A percentile compares a stretch with the other conserved stretches of the same genome.
Conservation (phyloP, 1,140 invertebrate genomes). For the Ostrea denselamellosa region DNA sequence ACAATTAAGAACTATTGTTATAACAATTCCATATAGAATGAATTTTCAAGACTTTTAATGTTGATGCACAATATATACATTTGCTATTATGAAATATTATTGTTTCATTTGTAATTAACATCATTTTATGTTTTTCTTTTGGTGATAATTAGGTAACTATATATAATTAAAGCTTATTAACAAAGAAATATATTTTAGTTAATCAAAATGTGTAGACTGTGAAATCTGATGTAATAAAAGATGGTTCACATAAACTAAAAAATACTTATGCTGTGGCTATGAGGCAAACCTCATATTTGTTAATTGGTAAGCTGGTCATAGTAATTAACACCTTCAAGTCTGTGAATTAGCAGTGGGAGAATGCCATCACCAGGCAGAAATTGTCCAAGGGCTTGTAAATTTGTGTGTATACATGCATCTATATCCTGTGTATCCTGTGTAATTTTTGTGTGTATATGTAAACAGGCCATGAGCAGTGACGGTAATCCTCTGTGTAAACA, state of each 20-base stretch:
- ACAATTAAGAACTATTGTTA: too few species aligned
- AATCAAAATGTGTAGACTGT: neutral
- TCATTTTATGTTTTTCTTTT: neutral
- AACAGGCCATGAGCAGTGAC: neutral
- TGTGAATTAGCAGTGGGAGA: neutral
- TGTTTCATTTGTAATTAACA: too few species aligned
- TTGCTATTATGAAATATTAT: too few species aligned
- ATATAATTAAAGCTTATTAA: neutral
- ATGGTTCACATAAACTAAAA: neutral
- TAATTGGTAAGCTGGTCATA: constrained; percentile 1
- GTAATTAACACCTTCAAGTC: constrained; percentile 3
- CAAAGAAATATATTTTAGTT: neutral
- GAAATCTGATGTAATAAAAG: neutral
- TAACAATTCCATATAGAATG: too few species aligned
- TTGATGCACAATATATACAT: too few species aligned
- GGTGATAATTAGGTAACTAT: too few species aligned
- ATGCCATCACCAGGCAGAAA: neutral
- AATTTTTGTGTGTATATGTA: neutral
- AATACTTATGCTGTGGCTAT: neutral
- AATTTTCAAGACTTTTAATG: too few species aligned
- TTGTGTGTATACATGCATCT: neutral
- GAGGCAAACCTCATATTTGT: neutral
- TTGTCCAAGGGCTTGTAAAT: constrained; percentile 10
- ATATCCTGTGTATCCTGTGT: neutral
- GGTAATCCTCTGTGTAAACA: neutral